Conservation (phyloP, 2,888 invertebrate genomes). For the Cynaeus angustus region DNA sequence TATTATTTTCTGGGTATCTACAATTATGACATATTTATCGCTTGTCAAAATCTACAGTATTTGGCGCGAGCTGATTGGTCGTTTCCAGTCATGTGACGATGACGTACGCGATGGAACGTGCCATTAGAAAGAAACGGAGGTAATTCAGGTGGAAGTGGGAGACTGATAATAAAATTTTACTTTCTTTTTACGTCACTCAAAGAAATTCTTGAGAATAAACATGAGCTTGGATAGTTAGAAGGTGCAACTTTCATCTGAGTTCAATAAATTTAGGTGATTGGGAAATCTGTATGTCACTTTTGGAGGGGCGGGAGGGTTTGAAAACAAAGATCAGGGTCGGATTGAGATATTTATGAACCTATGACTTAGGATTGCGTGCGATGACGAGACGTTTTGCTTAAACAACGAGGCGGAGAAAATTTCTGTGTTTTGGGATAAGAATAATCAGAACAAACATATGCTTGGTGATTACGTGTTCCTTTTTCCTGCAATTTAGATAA, state of each 20-base stretch:
- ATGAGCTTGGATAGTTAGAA: neutral
- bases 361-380: neutral
- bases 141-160: conserved; percentile 1
- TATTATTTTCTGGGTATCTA: conserved; percentile 50
- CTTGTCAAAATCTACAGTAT: conserved; percentile 65
- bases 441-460: too few relatives aligned
- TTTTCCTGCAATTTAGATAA: too few relatives aligned
- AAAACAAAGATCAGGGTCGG: neutral
- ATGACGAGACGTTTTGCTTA: too few relatives aligned
- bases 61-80: conserved; percentile 66
- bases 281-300: neutral
- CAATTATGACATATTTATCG: conserved; percentile 65
- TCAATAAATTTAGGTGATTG: neutral
- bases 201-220: neutral
- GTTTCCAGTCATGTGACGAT: conserved; percentile 48
- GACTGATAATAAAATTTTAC: neutral
- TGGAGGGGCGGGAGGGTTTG: neutral
- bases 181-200: neutral
- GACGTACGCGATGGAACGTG: conserved; percentile 9
- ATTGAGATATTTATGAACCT: neutral
- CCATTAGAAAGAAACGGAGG: conserved; percentile 10
- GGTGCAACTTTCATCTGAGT: neutral
- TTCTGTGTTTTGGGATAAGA: too few relatives aligned
- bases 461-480: too few relatives aligned
- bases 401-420: too few relatives aligned